Evolutionary conservation across 2,113 vertebrate species (phyloP).

Genomic region (Leptobrachium ailaonicum): DNA sequence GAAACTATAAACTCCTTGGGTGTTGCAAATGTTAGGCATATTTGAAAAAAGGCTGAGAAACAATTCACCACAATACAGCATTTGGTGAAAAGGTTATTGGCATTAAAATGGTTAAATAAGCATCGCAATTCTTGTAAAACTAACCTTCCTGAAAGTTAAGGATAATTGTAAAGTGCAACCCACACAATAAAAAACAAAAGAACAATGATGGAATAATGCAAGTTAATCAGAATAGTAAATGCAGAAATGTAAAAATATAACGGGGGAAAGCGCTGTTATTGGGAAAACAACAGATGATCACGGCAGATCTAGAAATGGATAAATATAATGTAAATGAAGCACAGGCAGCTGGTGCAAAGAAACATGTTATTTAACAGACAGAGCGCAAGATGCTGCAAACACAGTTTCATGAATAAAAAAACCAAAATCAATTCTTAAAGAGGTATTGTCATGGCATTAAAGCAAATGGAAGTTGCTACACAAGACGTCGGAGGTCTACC

Average conservation of each 20-base stretch:
- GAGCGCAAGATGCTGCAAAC: constrained; percentile 9
- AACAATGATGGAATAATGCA: background rate
- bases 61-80: no score
- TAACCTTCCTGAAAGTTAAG: background rate
- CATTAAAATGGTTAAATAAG: no score
- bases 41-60: no score
- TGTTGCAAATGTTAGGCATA: no score
- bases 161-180: background rate
- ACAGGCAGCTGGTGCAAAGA: constrained; percentile 27
- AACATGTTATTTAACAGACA: constrained; percentile 2
- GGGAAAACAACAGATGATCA: constrained; percentile 34
- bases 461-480: no score
- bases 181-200: background rate
- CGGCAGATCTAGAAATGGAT: constrained; percentile 12
- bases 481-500: no score
- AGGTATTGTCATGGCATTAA: background rate
- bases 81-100: no score
- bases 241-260: constrained; percentile 4
- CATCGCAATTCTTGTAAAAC: no score
- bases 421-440: background rate
- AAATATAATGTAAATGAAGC: constrained; percentile 22
- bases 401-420: background rate
- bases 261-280: background rate
- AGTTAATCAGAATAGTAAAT: constrained; percentile 1
- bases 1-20: no score